Conservation (phyloP, 2,113 vertebrate species). For the Eulacestoma nigropectus region DNA sequence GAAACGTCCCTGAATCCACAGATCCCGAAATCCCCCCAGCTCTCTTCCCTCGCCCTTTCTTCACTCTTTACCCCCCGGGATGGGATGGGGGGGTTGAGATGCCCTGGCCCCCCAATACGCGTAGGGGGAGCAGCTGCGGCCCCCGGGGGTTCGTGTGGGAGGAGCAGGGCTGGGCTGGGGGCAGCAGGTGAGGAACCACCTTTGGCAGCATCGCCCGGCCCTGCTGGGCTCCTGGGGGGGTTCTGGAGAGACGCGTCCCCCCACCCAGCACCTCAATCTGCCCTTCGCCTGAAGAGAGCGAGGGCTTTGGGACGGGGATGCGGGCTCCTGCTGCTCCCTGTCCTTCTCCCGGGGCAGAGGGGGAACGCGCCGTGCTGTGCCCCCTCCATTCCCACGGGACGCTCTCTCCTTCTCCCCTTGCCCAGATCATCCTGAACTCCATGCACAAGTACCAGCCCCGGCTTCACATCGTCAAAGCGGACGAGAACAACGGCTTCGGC, state of each 20-base stretch:
- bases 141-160: accelerated
- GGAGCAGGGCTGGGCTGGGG: no score
- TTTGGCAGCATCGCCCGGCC: accelerated
- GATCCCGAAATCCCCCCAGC: background rate
- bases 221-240: background rate
- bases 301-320: background rate
- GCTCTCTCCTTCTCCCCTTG: background rate
- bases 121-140: background rate
- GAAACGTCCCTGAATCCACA: background rate
- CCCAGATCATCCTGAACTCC: slow-evolving; percentile 95
- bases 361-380: accelerated
- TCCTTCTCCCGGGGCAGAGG: accelerated
- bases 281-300: no score
- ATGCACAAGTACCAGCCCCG: slow-evolving; percentile 99
- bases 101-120: accelerated
- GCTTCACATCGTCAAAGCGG: slow-evolving; percentile 97
- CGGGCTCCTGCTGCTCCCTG: background rate
- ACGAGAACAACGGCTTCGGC: slow-evolving; percentile 97
- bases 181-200: background rate
- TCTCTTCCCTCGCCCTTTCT: background rate
- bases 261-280: no score
- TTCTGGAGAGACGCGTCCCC: no score
- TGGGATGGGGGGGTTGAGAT: background rate
- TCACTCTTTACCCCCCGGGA: background rate
- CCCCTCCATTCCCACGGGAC: background rate